Evolutionary conservation across 2,113 vertebrate species (phyloP).

Genomic region (Phyllostomus discolor): DNA sequence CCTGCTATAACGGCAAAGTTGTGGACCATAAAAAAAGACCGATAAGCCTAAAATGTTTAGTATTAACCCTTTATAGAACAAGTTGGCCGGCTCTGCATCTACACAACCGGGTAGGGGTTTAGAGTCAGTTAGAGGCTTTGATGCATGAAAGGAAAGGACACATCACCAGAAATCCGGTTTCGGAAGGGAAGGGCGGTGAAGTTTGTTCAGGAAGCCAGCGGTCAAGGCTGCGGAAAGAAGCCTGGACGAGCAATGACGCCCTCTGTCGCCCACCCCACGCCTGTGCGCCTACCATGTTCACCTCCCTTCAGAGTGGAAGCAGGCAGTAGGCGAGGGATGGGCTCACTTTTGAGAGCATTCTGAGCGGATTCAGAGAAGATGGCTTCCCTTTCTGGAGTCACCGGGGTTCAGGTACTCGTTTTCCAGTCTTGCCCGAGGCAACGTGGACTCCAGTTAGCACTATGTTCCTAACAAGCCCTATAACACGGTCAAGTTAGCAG

Average conservation of each 20-base stretch:
- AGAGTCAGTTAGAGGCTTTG: background rate
- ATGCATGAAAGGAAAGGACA: background rate
- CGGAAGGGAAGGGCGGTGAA: background rate
- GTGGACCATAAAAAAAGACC: background rate
- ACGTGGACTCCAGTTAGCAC: background rate
- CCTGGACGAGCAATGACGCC: background rate
- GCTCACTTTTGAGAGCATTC: background rate
- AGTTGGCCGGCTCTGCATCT: background rate
- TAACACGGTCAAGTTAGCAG: background rate
- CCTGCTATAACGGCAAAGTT: background rate
- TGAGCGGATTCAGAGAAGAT: background rate
- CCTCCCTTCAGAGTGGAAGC: background rate
- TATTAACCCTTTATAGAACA: background rate
- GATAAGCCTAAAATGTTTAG: background rate
- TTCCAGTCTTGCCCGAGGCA: background rate
- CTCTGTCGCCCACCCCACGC: background rate
- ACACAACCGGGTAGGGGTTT: background rate
- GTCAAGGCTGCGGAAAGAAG: accelerated
- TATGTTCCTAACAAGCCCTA: background rate
- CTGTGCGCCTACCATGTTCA: accelerated
- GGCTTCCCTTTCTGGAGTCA: background rate
- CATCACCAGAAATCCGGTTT: background rate
- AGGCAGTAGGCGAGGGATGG: accelerated
- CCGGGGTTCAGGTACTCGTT: background rate
- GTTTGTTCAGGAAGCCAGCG: background rate